Evolutionary conservation across 2,113 vertebrate genomes (phyloP).

Genomic region (human (Homo sapiens)): GRCh38 chr21:30387501-30388000

Average conservation of each 20-base stretch:
- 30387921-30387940: not conserved
- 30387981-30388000: not conserved
- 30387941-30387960: not conserved
- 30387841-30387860: not conserved
- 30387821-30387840: not conserved
- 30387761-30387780: slow-evolving; percentile 4
- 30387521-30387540: not conserved
- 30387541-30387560: not conserved
- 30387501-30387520: not conserved
- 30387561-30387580: not conserved
- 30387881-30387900: no score
- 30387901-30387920: not conserved
- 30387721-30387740: not conserved
- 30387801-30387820: not conserved
- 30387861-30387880: rapidly evolving
- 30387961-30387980: not conserved
- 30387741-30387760: not conserved
- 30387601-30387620: not conserved
- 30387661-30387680: not conserved
- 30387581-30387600: not conserved
- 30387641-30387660: not conserved
- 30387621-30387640: not conserved
- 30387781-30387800: slow-evolving; percentile 8
- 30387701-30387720: not conserved
- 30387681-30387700: not conserved